Conservation (phyloP, 2,113 vertebrate species). For the Mesitornis unicolor region DNA sequence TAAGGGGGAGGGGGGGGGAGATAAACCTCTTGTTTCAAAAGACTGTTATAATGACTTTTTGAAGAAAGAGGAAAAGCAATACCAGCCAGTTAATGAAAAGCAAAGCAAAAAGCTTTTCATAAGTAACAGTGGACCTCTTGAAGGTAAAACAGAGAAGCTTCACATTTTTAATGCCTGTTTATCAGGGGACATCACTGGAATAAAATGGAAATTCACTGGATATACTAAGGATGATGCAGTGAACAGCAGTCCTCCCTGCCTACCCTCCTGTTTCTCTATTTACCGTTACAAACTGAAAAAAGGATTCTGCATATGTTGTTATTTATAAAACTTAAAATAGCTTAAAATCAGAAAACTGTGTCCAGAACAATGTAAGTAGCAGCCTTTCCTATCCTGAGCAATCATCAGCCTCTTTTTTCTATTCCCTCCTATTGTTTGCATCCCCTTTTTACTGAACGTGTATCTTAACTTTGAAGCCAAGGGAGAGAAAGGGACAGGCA, state of each 20-base stretch:
- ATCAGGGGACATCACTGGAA: background rate
- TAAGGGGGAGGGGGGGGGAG: background rate
- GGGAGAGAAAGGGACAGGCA: background rate
- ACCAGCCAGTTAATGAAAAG: background rate
- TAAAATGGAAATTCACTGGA: background rate
- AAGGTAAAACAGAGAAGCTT: background rate
- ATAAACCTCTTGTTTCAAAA: background rate
- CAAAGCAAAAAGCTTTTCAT: background rate
- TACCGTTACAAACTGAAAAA: background rate
- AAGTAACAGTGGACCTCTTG: background rate
- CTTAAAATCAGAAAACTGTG: conserved; percentile 17
- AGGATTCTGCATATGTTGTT: background rate
- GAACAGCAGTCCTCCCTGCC: background rate
- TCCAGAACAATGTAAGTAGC: background rate
- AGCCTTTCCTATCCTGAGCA: background rate
- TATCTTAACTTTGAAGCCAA: background rate
- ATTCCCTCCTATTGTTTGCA: background rate
- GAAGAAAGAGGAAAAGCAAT: background rate
- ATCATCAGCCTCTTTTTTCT: background rate
- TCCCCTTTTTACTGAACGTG: background rate
- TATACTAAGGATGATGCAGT: background rate
- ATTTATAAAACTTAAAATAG: background rate
- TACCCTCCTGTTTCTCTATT: background rate
- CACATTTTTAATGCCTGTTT: background rate
- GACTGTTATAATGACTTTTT: background rate